Percentiles rank a stretch among this genome's conserved stretches.
Evolutionary conservation across 2,113 vertebrate species (phyloP).

Genomic region (Vimba vimba): DNA sequence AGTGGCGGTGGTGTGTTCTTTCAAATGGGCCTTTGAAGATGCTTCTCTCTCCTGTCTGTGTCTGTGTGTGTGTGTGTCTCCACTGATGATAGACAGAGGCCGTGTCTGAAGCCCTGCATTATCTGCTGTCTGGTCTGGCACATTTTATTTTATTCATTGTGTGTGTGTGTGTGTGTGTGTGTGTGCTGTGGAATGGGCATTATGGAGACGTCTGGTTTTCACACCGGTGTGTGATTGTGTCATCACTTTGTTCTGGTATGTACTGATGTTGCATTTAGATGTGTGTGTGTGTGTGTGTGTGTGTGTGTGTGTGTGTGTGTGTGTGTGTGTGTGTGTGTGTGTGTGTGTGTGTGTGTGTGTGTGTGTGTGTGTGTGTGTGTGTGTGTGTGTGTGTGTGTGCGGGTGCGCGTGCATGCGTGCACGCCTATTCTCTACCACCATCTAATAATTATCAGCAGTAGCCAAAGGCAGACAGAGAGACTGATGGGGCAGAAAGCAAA

Average conservation of each 20-base stretch:
- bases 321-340: background rate
- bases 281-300: conserved; percentile 22
- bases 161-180: conserved; percentile 36
- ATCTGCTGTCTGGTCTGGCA: conserved; percentile 41
- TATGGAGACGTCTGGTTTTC: conserved; percentile 16
- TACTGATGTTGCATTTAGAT: conserved; percentile 41
- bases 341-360: background rate
- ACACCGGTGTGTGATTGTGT: conserved; percentile 53
- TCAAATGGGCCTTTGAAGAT: conserved; percentile 76
- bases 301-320: background rate
- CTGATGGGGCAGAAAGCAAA: background rate
- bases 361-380: too few species aligned
- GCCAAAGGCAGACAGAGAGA: conserved; percentile 28
- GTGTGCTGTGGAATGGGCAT: conserved; percentile 17
- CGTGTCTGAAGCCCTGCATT: conserved; percentile 33
- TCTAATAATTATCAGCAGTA: conserved; percentile 66
- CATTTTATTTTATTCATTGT: conserved; percentile 65
- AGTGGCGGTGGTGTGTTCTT: conserved; percentile 63
- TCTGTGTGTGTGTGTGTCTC: conserved; percentile 35
- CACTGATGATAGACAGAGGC: conserved; percentile 23
- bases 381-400: too few species aligned
- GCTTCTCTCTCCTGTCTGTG: conserved; percentile 50
- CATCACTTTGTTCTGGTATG: conserved; percentile 27
- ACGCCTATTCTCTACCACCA: background rate
- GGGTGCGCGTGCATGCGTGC: too few species aligned